phyloP scores from a whole-genome alignment of 2,797 vertebrate species.

The Furcifer pardalis region DNA sequence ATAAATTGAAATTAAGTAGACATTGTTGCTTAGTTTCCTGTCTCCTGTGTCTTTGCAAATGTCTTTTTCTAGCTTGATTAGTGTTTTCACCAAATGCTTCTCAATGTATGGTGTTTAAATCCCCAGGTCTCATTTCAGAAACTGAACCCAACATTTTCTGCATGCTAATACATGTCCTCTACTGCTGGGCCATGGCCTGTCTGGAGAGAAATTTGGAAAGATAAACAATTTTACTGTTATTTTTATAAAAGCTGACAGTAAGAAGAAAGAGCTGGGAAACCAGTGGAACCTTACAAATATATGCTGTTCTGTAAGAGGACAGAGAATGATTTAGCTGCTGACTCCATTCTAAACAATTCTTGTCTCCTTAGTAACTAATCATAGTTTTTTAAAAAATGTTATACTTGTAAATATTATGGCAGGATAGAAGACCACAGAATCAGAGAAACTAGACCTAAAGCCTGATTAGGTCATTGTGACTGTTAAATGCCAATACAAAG shows the following conservation, averaged over 20 bases:
- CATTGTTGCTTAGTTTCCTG: neutral
- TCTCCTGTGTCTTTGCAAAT: neutral
- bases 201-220: neutral
- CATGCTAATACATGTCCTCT: neutral
- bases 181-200: neutral
- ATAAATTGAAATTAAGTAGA: neutral
- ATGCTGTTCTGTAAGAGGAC: constrained; percentile 30
- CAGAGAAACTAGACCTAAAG: constrained; percentile 58
- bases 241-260: neutral
- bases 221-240: neutral
- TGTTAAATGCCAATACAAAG: constrained; percentile 49
- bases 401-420: constrained; percentile 64
- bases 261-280: constrained; percentile 32
- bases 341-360: constrained; percentile 68
- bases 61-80: neutral
- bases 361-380: constrained; percentile 74
- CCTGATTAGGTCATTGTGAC: constrained; percentile 55
- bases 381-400: constrained; percentile 65
- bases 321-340: constrained; percentile 59
- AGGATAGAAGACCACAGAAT: constrained; percentile 61
- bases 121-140: neutral
- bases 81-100: neutral
- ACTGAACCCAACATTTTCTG: neutral
- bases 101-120: too few relatives aligned
- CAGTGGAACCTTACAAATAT: constrained; percentile 35